A percentile compares a stretch with the other conserved stretches of the same genome.
Conservation (phyloP, 2,113 vertebrate species). For the Genyomyrus donnyi region DNA sequence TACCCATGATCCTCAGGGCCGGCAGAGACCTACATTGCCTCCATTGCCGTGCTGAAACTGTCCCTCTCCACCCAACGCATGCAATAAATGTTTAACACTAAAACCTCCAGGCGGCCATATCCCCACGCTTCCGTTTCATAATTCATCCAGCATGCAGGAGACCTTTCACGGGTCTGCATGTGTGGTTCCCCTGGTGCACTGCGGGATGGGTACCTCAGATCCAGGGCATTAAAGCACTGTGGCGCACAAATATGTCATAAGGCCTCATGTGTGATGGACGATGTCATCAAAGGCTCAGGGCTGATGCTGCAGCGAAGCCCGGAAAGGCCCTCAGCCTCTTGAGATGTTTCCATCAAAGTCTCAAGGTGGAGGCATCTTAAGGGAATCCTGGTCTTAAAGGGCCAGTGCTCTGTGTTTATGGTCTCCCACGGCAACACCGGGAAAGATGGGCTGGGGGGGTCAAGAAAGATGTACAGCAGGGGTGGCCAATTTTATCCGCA, state of each 20-base stretch:
- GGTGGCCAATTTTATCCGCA: no score
- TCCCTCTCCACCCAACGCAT: not conserved
- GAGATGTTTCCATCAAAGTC: not conserved
- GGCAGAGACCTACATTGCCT: not conserved
- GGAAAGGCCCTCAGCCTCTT: not conserved
- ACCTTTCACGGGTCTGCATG: not conserved
- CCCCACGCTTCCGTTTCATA: not conserved
- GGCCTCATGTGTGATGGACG: not conserved
- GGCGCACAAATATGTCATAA: not conserved
- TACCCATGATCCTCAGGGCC: not conserved
- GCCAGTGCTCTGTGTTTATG: not conserved
- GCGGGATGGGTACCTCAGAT: not conserved
- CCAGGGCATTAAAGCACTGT: not conserved
- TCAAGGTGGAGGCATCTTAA: not conserved
- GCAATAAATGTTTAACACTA: constrained; percentile 17
- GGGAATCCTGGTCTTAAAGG: not conserved
- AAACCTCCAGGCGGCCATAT: constrained; percentile 3
- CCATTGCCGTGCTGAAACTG: not conserved
- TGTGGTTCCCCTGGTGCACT: not conserved
- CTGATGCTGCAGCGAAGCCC: not conserved
- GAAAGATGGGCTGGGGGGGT: not conserved
- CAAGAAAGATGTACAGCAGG: no score
- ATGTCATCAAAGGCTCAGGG: not conserved
- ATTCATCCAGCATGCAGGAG: not conserved
- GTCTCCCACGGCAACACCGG: not conserved